phyloP scores from a whole-genome alignment of 37 sponge, comb jelly and placozoan species.

The Halichondria panicea region DNA sequence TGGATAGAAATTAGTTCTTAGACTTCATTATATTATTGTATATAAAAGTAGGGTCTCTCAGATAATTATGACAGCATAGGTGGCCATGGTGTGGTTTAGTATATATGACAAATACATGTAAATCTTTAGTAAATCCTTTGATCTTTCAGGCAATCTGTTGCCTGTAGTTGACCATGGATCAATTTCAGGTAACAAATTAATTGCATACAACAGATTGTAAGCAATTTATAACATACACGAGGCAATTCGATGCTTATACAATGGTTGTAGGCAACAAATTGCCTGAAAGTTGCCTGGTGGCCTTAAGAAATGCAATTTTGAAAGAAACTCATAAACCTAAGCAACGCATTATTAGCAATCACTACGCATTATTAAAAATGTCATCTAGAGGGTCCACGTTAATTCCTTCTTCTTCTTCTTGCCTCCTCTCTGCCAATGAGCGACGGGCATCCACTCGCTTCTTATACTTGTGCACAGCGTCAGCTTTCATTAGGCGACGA shows the following conservation, averaged over 20 bases:
- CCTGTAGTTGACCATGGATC: background rate
- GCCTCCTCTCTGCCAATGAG: slow-evolving; percentile 29
- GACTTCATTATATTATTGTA: too few species aligned
- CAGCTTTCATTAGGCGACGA: slow-evolving; percentile 34
- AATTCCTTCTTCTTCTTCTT: slow-evolving; percentile 15
- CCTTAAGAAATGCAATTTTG: background rate
- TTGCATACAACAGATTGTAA: too few species aligned
- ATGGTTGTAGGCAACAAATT: too few species aligned
- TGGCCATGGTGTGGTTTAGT: too few species aligned
- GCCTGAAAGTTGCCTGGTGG: too few species aligned
- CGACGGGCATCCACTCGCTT: slow-evolving; percentile 35
- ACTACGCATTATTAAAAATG: slow-evolving; percentile 32
- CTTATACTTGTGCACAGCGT: slow-evolving; percentile 57
- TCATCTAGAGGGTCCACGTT: slow-evolving; percentile 54
- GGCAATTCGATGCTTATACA: too few species aligned
- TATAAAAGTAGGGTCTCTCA: too few species aligned
- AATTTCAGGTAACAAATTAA: background rate
- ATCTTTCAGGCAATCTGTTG: background rate
- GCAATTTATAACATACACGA: too few species aligned
- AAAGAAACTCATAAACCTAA: too few species aligned
- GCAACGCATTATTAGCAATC: background rate
- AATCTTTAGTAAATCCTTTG: background rate
- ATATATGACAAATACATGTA: background rate
- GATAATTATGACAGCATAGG: too few species aligned
- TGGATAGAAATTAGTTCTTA: too few species aligned